Evolutionary conservation across 2,888 invertebrate species (phyloP).

Genomic region (Lottia gigantea): DNA sequence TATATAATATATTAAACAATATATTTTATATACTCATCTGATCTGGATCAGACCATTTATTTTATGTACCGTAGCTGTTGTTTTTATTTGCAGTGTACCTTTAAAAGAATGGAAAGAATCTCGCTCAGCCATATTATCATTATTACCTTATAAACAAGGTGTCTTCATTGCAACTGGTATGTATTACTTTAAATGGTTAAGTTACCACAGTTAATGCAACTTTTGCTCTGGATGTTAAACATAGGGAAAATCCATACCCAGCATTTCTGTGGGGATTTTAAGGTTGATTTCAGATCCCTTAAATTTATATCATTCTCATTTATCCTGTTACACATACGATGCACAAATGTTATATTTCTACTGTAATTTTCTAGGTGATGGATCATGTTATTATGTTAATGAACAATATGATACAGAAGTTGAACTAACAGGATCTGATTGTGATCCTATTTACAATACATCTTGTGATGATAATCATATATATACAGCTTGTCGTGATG

Average conservation of each 20-base stretch:
- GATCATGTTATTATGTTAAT: constrained; percentile 73
- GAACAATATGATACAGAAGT: constrained; percentile 68
- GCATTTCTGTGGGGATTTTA: too few species aligned
- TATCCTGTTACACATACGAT: too few species aligned
- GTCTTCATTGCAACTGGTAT: constrained; percentile 73
- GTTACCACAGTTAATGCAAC: too few species aligned
- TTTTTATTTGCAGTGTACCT: constrained; percentile 44
- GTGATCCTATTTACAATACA: constrained; percentile 77
- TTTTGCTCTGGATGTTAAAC: too few species aligned
- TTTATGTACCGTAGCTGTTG: too few species aligned
- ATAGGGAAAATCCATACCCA: too few species aligned
- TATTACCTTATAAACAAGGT: constrained; percentile 71
- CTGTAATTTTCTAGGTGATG: constrained; percentile 70
- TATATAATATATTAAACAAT: too few species aligned
- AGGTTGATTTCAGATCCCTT: too few species aligned
- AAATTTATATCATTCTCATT: too few species aligned
- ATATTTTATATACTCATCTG: too few species aligned
- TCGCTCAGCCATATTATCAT: constrained; percentile 73
- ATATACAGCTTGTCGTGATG: constrained; percentile 76
- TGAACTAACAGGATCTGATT: constrained; percentile 78
- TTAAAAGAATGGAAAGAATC: constrained; percentile 71
- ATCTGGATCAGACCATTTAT: too few species aligned
- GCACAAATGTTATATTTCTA: not conserved
- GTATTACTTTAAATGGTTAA: not conserved
- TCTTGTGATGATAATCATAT: constrained; percentile 73